Evolutionary conservation across 2,888 invertebrate genomes (phyloP).

Genomic region (Acronicta psi): DNA sequence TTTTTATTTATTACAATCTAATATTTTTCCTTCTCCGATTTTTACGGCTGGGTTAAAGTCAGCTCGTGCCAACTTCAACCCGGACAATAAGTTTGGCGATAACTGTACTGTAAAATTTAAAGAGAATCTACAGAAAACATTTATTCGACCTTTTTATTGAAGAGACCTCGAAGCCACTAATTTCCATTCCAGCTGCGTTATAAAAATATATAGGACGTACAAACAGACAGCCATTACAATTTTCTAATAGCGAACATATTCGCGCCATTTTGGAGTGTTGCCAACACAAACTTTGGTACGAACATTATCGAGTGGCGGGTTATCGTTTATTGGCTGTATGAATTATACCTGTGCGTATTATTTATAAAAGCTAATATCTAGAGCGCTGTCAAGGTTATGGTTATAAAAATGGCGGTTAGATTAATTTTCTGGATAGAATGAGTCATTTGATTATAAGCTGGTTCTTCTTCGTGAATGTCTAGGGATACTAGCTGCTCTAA

Average conservation of each 20-base stretch:
- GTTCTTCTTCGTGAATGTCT: constrained; percentile 1
- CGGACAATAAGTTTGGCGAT: no score
- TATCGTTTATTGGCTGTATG: constrained; percentile 55
- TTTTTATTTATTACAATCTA: no score
- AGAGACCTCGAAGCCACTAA: neutral
- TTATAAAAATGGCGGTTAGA: constrained; percentile 40
- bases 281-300: constrained; percentile 44
- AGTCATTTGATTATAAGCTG: constrained; percentile 7
- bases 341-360: constrained; percentile 51
- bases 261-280: constrained; percentile 33
- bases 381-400: constrained; percentile 46
- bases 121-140: neutral
- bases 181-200: neutral
- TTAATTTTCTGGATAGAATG: constrained; percentile 17
- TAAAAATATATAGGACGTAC: constrained; percentile 16
- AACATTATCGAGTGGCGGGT: constrained; percentile 57
- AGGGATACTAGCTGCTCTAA: no score
- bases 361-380: constrained; percentile 44
- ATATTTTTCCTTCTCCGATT: no score
- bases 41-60: no score
- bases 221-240: constrained; percentile 27
- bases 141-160: constrained; percentile 9
- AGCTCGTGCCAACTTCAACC: no score
- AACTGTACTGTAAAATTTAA: no score
- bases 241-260: constrained; percentile 31